Percentiles rank a stretch among this genome's conserved stretches.
phyloP scores from a whole-genome alignment of 2,797 vertebrate genomes.

The Echeneis naucrates region DNA sequence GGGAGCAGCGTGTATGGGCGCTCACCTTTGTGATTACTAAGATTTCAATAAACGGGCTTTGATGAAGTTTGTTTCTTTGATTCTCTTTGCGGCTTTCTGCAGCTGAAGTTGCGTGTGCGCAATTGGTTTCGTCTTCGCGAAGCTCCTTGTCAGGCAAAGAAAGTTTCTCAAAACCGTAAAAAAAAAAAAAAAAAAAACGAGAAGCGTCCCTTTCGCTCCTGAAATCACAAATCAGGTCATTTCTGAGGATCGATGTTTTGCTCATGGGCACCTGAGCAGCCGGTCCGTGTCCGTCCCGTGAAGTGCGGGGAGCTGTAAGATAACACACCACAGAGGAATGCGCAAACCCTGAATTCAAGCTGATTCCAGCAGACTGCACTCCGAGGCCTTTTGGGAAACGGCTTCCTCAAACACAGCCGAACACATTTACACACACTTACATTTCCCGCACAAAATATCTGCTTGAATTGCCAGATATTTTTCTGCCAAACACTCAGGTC shows the following conservation, averaged over 20 bases:
- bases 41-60: constrained; percentile 29
- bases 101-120: constrained; percentile 5
- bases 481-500: not conserved
- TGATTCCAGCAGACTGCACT: not conserved
- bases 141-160: not conserved
- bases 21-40: not conserved
- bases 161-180: not conserved
- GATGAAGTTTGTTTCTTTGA: constrained; percentile 6
- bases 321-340: not conserved
- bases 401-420: not conserved
- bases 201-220: not conserved
- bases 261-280: constrained; percentile 30
- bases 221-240: constrained; percentile 12
- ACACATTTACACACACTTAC: too few species aligned
- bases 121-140: constrained; percentile 1
- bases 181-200: not conserved
- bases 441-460: not conserved
- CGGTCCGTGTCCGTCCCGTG: too few species aligned
- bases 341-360: not conserved
- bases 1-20: not conserved
- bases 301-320: not conserved
- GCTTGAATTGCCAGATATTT: not conserved
- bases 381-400: constrained; percentile 19
- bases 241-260: constrained; percentile 11
- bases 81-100: not conserved